Evolutionary conservation across 2,113 vertebrate species (phyloP).

Genomic region (Vidua macroura): DNA sequence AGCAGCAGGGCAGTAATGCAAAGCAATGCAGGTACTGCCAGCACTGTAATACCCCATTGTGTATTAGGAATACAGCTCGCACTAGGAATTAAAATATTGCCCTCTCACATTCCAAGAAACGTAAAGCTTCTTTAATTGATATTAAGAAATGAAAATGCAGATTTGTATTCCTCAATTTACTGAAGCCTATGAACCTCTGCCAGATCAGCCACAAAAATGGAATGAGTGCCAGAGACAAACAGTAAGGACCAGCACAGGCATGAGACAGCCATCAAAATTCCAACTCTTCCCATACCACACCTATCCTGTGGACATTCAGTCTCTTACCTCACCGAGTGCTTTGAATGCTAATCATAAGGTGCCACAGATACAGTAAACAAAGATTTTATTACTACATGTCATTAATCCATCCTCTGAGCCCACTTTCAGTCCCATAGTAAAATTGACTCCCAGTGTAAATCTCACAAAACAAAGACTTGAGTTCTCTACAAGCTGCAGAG

Average conservation of each 20-base stretch:
- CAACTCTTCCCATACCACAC: background rate
- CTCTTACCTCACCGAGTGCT: background rate
- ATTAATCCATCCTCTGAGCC: background rate
- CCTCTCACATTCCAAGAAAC: background rate
- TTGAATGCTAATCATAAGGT: background rate
- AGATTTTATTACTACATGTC: rapidly evolving
- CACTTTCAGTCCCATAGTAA: background rate
- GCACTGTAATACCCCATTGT: background rate
- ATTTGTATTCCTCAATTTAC: background rate
- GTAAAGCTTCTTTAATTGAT: background rate
- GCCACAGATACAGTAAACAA: background rate
- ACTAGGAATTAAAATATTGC: background rate
- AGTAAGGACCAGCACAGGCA: background rate
- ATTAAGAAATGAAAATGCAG: background rate
- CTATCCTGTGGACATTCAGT: background rate
- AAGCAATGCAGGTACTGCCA: background rate
- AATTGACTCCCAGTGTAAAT: background rate
- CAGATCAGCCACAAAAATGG: background rate
- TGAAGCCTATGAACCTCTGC: background rate
- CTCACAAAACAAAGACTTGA: background rate
- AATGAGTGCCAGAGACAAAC: background rate
- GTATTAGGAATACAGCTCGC: background rate
- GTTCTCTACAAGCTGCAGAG: background rate
- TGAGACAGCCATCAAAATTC: background rate
- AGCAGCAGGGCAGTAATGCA: background rate